Evolutionary conservation across 2,113 vertebrate genomes (phyloP).

Genomic region (Scartelaos histophorus): DNA sequence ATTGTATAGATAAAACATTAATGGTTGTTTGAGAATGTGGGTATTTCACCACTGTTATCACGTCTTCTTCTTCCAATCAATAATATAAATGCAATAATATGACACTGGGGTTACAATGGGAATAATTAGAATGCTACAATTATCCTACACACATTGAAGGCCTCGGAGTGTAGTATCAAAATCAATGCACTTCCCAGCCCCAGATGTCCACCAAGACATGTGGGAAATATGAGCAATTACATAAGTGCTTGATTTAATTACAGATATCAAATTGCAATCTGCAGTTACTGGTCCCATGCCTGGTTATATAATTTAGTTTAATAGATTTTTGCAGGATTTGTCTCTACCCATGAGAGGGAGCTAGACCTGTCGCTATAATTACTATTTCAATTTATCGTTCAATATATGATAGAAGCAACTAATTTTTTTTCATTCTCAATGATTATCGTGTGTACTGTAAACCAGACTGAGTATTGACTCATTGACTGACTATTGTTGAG

Average conservation of each 20-base stretch:
- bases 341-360: constrained; percentile 5
- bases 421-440: no score
- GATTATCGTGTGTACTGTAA: no score
- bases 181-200: constrained; percentile 28
- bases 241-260: constrained; percentile 57
- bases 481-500: no score
- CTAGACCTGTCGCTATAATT: no score
- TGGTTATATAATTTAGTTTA: constrained; percentile 33
- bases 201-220: constrained; percentile 28
- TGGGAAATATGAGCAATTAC: constrained; percentile 41
- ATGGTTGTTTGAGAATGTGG: background rate
- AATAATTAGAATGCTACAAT: background rate
- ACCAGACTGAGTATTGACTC: no score
- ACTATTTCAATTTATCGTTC: no score
- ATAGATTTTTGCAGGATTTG: constrained; percentile 22
- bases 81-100: background rate
- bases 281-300: constrained; percentile 24
- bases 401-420: no score
- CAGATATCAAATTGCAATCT: constrained; percentile 54
- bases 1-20: background rate
- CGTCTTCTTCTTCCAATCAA: background rate
- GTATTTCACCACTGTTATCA: background rate
- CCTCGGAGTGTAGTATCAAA: constrained; percentile 4
- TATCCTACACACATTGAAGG: background rate
- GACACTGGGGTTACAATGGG: background rate